Conservation (phyloP, 30 jellyfish, hydroid and myxozoan genomes). For the Hydractinia echinata region DNA sequence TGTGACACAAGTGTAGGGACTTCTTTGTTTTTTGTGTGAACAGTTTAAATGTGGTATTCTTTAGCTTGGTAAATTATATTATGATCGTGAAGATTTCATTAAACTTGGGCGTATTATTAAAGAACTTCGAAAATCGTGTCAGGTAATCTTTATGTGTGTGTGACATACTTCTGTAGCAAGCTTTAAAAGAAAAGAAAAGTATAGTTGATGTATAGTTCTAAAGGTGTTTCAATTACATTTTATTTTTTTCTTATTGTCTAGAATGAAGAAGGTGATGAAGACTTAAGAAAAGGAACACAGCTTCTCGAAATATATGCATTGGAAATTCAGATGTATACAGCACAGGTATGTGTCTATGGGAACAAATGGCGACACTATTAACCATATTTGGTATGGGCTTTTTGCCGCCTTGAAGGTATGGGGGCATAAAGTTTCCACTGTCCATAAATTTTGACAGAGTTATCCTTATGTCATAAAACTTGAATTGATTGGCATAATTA, state of each 20-base stretch:
- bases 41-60: not conserved
- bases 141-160: constrained; percentile 35
- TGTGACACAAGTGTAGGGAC: not conserved
- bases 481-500: not conserved
- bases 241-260: not conserved
- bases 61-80: constrained; percentile 85
- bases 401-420: too few relatives aligned
- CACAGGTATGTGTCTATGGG: constrained; percentile 55
- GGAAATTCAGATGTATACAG: constrained; percentile 94
- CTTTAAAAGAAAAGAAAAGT: too few relatives aligned
- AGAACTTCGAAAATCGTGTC: constrained; percentile 77
- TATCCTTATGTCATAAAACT: not conserved
- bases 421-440: too few relatives aligned
- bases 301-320: constrained; percentile 82
- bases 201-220: too few relatives aligned
- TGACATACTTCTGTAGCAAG: too few relatives aligned
- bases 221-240: not conserved
- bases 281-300: constrained; percentile 87
- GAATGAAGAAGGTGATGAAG: constrained; percentile 92
- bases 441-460: too few relatives aligned
- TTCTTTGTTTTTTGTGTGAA: not conserved
- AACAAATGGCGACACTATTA: not conserved
- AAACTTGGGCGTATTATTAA: constrained; percentile 69
- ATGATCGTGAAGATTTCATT: constrained; percentile 78
- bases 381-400: not conserved